A percentile compares a stretch with the other conserved stretches of the same genome.
Evolutionary conservation across 1,140 invertebrate genomes (phyloP).

Genomic region (silkworm (Bombyx mori)): ASM3026992v2 NC_085133.1:3058001-3058500

Average conservation of each 20-base stretch:
- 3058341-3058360: too few relatives aligned
- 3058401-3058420: too few relatives aligned
- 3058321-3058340: too few relatives aligned
- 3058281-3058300: too few relatives aligned
- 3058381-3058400: too few relatives aligned
- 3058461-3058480: too few relatives aligned
- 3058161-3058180: background rate
- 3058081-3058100: conserved; percentile 69
- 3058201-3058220: conserved; percentile 46
- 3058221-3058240: conserved; percentile 67
- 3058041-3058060: conserved; percentile 45
- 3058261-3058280: background rate
- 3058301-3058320: too few relatives aligned
- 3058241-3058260: conserved; percentile 36
- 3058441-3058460: too few relatives aligned
- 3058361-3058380: too few relatives aligned
- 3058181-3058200: conserved; percentile 21
- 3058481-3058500: too few relatives aligned
- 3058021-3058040: conserved; percentile 62
- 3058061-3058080: conserved; percentile 52
- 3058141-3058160: conserved; percentile 33
- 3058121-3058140: conserved; percentile 31
- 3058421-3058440: too few relatives aligned
- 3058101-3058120: conserved; percentile 46
- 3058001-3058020: conserved; percentile 36